These are phyloP conservation scores for Pseudoips prasinana DNA, from an alignment of 2,888 invertebrate species.

Conservation along the genomic window DNA sequence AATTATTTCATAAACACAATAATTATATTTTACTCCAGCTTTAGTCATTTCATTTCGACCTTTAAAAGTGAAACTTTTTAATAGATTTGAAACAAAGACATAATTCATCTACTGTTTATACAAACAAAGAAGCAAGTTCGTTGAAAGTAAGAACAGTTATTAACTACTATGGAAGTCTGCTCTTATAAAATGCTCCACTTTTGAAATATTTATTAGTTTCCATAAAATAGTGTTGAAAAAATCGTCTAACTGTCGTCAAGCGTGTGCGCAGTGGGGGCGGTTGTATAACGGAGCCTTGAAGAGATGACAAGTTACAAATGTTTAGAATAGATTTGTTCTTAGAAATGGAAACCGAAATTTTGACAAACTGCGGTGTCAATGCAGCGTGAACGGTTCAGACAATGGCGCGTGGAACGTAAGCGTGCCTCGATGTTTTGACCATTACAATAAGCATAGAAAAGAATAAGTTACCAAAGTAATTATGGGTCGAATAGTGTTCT, in stretches of 20 bases:
- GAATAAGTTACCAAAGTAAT: slow-evolving; percentile 73
- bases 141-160: slow-evolving; percentile 78
- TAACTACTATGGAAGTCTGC: slow-evolving; percentile 73
- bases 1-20: too few relatives aligned
- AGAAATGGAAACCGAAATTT: slow-evolving; percentile 78
- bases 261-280: slow-evolving; percentile 39
- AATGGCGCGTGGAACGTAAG: slow-evolving; percentile 62
- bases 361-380: slow-evolving; percentile 75
- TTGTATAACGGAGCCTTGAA: slow-evolving; percentile 68
- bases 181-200: slow-evolving; percentile 74
- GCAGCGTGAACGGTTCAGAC: slow-evolving; percentile 48
- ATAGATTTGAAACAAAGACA: slow-evolving; percentile 42
- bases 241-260: slow-evolving; percentile 64
- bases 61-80: slow-evolving; percentile 71
- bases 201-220: slow-evolving; percentile 73
- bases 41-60: slow-evolving; percentile 29
- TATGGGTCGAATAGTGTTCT: slow-evolving; percentile 59
- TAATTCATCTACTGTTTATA: slow-evolving; percentile 47
- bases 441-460: slow-evolving; percentile 64
- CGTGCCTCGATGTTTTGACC: slow-evolving; percentile 75
- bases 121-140: slow-evolving; percentile 50
- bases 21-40: too few relatives aligned
- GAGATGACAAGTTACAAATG: slow-evolving; percentile 60
- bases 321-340: slow-evolving; percentile 52
- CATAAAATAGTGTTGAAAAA: slow-evolving; percentile 60